Evolutionary conservation across 1,140 invertebrate genomes (phyloP), one percentile per base, ranked within the genome.

Genomic region (Leptopilina boulardi): DNA sequence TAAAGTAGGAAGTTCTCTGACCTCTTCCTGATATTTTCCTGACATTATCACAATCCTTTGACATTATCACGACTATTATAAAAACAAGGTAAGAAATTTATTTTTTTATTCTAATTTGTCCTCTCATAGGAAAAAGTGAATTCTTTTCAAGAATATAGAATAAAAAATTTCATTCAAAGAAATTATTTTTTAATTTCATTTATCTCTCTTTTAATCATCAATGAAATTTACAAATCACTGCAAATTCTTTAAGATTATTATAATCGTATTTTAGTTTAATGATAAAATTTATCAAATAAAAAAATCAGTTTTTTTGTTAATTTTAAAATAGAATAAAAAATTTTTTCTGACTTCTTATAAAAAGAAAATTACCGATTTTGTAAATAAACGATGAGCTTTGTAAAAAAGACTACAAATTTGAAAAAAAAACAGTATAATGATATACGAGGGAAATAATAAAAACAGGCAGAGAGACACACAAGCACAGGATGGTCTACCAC

Each of bases 401-500:
- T 15, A 47, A n/a, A 47, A 47, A 47, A 13, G 10, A n/a, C n/a
- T 47, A 38, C 42, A n/a, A n/a, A n/a, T n/a, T 47, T 47, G 0
- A 47, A 47, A 47, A 47, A 21, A 30, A 59, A 66, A 34, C 26
- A 66, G 4, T 3, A 66, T 30, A 26, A 66, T 30, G 10, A 66
- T 66, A 66, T 30, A 73, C 21, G n/a, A 66, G 70, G 47, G 59
- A 80, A 54, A 77, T 21, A 56, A 34, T 66, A 10, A 70, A 66
- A 38, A 75, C 42, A 75, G 70, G 59, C 73, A 80, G 71, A 84
- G 77, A 86, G 79, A 81, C 78, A 84, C 74, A 77, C 84, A 79
- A 72, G 82, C 44, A 83, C 81, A 87, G 79, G 83, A 83, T 85
- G 81, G 80, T 86, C 83, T 87, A 88, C 80, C 77, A 80, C 82